phyloP scores from a whole-genome alignment of 2,888 invertebrate species.

The Lasioglossum morio region DNA sequence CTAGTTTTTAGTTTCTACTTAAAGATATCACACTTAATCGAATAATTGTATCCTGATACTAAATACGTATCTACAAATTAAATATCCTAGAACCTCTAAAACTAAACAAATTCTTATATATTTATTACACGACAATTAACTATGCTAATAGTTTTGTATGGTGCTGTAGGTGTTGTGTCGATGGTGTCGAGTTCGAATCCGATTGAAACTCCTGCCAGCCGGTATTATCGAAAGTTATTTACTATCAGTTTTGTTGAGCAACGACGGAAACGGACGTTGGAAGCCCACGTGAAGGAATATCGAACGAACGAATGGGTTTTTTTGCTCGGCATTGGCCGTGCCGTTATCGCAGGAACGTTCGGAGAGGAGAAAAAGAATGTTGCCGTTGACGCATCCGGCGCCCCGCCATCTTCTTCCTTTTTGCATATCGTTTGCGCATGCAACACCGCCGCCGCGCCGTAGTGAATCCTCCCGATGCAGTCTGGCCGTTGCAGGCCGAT shows the following conservation, averaged over 20 bases:
- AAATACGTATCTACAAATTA: too few species aligned
- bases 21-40: too few species aligned
- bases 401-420: constrained; percentile 8
- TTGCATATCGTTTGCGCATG: constrained; percentile 32
- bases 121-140: too few species aligned
- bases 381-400: constrained; percentile 19
- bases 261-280: background rate
- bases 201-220: background rate
- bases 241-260: background rate
- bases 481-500: constrained; percentile 27
- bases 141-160: background rate
- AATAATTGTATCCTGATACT: too few species aligned
- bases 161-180: background rate
- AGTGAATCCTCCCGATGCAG: constrained; percentile 49
- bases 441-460: constrained; percentile 22
- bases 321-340: background rate
- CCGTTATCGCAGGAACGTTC: background rate
- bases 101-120: too few species aligned
- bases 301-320: background rate
- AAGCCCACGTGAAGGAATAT: constrained; percentile 19
- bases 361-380: constrained; percentile 12
- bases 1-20: too few species aligned
- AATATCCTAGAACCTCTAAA: too few species aligned
- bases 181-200: background rate
- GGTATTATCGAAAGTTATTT: background rate